A percentile compares a stretch with the other conserved stretches of the same genome.
Evolutionary conservation across 2,888 invertebrate species (phyloP).

Genomic region (Oligia latruncula): DNA sequence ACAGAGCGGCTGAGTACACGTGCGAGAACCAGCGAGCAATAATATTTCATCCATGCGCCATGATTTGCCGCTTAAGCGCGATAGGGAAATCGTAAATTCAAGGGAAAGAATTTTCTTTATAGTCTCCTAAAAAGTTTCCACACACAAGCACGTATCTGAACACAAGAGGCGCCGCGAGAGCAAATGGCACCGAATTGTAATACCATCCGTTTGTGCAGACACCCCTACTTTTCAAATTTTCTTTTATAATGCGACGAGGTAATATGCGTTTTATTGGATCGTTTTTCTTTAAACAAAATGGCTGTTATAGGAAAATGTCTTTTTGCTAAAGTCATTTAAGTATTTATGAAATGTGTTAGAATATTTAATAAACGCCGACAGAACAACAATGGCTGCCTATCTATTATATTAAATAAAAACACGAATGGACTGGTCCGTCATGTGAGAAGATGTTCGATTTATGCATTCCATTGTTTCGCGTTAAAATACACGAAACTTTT

Average conservation of each 20-base stretch:
- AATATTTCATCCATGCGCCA: conserved; percentile 85
- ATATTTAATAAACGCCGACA: conserved; percentile 40
- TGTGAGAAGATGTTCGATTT: conserved; percentile 58
- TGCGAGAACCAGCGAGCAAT: conserved; percentile 77
- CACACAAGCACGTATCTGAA: conserved; percentile 82
- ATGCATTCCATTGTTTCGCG: conserved; percentile 53
- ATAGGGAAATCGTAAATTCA: conserved; percentile 88
- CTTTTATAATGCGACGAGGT: conserved; percentile 83
- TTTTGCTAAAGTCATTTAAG: conserved; percentile 59
- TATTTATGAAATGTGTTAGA: conserved; percentile 36
- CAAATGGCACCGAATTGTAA: conserved; percentile 85
- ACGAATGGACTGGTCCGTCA: conserved; percentile 37
- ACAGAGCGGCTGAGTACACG: conserved; percentile 70
- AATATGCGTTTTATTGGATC: conserved; percentile 85
- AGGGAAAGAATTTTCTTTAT: conserved; percentile 86
- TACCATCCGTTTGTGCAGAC: conserved; percentile 83
- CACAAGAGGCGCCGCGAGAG: conserved; percentile 79
- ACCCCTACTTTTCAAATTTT: conserved; percentile 84
- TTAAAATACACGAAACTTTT: conserved; percentile 50
- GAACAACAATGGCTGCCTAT: conserved; percentile 53
- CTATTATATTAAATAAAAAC: conserved; percentile 37
- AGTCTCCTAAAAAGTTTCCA: conserved; percentile 84
- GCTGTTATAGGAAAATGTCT: conserved; percentile 74
- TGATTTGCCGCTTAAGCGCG: conserved; percentile 87
- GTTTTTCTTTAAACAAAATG: conserved; percentile 83